Conservation (phyloP, 2,797 vertebrate genomes). For the Miichthys miiuy region DNA sequence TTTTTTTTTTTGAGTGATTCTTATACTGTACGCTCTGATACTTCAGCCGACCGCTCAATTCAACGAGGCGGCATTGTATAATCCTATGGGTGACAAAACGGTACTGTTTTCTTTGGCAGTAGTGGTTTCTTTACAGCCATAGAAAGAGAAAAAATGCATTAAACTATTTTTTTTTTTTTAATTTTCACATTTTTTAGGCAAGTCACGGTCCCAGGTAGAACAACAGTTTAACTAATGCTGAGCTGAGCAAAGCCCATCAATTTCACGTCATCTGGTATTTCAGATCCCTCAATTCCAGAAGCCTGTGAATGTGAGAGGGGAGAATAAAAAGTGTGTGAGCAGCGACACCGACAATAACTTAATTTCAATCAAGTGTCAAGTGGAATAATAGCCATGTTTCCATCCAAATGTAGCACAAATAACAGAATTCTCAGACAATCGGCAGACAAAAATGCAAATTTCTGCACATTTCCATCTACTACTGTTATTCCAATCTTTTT, state of each 20-base stretch:
- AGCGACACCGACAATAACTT: neutral
- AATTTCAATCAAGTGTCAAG: too few species aligned
- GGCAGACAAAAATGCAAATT: neutral
- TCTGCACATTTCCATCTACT: neutral
- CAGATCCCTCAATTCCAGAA: constrained; percentile 93
- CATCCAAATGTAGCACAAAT: neutral
- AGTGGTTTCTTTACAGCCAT: constrained; percentile 92
- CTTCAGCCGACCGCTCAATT: constrained; percentile 61
- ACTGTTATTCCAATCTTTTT: too few species aligned
- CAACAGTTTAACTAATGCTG: constrained; percentile 94
- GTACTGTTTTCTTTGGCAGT: constrained; percentile 96
- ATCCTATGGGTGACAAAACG: constrained; percentile 78
- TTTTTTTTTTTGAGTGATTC: constrained; percentile 64
- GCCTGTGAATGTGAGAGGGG: constrained; percentile 83
- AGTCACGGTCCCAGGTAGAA: constrained; percentile 80
- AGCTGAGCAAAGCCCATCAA: constrained; percentile 98
- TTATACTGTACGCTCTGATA: constrained; percentile 61
- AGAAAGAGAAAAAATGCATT: constrained; percentile 78
- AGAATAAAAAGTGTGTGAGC: neutral
- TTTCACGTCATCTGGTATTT: constrained; percentile 96
- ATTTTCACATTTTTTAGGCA: constrained; percentile 89
- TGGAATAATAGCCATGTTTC: neutral
- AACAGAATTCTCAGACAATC: neutral
- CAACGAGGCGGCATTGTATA: constrained; percentile 76
- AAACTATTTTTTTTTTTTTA: constrained; percentile 65